Conservation (phyloP, 2,797 vertebrate species). For the Oophaga sylvatica region DNA sequence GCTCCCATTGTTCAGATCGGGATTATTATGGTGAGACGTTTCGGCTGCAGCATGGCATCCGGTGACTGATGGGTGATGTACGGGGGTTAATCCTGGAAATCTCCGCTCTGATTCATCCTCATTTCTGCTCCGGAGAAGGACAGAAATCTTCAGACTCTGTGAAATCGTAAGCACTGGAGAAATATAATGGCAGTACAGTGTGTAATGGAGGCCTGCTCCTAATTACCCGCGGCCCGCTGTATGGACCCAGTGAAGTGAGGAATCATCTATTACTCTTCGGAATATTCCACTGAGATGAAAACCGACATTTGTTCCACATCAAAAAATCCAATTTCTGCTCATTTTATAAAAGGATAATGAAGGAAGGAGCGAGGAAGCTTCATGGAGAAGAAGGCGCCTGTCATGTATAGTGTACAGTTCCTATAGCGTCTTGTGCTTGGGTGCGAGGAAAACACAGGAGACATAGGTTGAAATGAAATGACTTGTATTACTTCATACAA, state of each 20-base stretch:
- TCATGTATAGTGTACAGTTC: too few relatives aligned
- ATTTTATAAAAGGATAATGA: slow-evolving; percentile 21
- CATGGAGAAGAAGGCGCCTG: neutral
- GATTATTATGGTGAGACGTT: neutral
- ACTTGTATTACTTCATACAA: too few relatives aligned
- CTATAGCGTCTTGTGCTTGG: too few relatives aligned
- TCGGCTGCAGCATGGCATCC: neutral
- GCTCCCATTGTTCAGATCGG: neutral
- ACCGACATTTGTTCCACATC: slow-evolving; percentile 21
- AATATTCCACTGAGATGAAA: neutral
- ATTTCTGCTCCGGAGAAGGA: neutral
- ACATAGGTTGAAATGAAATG: too few relatives aligned
- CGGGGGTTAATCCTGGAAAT: slow-evolving; percentile 12
- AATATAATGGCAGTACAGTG: slow-evolving; percentile 35
- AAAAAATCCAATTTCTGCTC: slow-evolving; percentile 15
- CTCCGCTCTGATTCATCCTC: slow-evolving; percentile 28
- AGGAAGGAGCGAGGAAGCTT: neutral
- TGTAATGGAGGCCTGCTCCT: slow-evolving; percentile 3
- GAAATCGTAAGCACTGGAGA: slow-evolving; percentile 6
- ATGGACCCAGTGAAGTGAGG: slow-evolving; percentile 1
- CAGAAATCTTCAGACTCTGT: neutral
- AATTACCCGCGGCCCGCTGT: neutral
- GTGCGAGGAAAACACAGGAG: too few relatives aligned
- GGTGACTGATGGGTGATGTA: neutral
- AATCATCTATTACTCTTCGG: slow-evolving; percentile 23